Percentiles rank a stretch among this genome's conserved stretches.
phyloP scores from a whole-genome alignment of 1,140 invertebrate genomes.

The Drosophila albomicans region DNA sequence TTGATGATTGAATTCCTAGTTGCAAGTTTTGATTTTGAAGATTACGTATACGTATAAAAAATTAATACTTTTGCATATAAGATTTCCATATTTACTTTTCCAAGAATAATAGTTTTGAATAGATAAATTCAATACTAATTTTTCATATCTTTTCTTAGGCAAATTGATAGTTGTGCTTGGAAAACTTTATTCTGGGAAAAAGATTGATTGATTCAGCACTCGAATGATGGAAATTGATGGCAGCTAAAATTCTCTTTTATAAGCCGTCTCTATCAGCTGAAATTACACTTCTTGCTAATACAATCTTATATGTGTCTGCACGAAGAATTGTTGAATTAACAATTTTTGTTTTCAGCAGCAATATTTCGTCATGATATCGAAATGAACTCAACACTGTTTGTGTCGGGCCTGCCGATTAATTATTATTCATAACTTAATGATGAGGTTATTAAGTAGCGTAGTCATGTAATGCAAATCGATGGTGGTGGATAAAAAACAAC shows the following conservation, averaged over 20 bases:
- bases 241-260: neutral
- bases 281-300: neutral
- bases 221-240: neutral
- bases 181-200: neutral
- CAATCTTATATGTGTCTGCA: neutral
- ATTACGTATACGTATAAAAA: neutral
- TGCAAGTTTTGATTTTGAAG: neutral
- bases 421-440: conserved; percentile 24
- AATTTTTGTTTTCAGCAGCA: neutral
- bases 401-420: neutral
- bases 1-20: neutral
- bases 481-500: conserved; percentile 11
- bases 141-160: no score
- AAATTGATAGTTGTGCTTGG: no score
- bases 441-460: conserved; percentile 5
- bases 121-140: no score
- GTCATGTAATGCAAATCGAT: conserved; percentile 23
- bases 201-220: neutral
- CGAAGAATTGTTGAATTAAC: neutral
- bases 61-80: no score
- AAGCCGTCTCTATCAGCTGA: neutral
- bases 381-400: neutral
- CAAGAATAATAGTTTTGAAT: no score
- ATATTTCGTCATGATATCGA: neutral
- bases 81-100: no score